phyloP scores from a whole-genome alignment of 2,113 vertebrate species.

The Megaceryle maxima region DNA sequence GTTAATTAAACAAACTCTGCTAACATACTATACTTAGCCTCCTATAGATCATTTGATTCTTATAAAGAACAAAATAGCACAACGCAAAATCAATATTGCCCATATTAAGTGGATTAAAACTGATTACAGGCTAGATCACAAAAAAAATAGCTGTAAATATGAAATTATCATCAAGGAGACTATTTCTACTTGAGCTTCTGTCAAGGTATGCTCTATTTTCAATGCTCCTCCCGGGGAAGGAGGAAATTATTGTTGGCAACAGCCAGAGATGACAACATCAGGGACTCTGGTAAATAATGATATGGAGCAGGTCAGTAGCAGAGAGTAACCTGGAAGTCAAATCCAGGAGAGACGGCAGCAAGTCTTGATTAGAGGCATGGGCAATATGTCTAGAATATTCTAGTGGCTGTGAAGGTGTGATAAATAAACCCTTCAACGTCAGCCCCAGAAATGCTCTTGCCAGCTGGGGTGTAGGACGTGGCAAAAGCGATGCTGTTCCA shows the following conservation, averaged over 20 bases:
- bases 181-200: background rate
- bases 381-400: background rate
- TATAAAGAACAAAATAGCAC: slow-evolving; percentile 8
- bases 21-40: background rate
- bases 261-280: background rate
- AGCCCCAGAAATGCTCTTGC: background rate
- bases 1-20: background rate
- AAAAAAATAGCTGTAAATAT: slow-evolving; percentile 32
- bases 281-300: background rate
- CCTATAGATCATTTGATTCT: background rate
- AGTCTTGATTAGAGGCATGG: background rate
- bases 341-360: background rate
- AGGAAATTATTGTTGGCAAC: background rate
- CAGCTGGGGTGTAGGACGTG: background rate
- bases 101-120: slow-evolving; percentile 20
- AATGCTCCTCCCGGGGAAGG: background rate
- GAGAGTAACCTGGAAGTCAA: background rate
- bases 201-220: background rate
- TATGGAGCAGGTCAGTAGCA: background rate
- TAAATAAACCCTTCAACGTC: background rate
- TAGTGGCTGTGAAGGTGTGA: background rate
- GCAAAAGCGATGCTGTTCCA: background rate
- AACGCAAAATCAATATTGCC: background rate
- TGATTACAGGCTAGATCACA: background rate
- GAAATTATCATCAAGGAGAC: background rate